These are phyloP conservation scores for Amaurobius ferox DNA, from an alignment of 2,888 invertebrate genomes.

Conservation along the genomic window DNA sequence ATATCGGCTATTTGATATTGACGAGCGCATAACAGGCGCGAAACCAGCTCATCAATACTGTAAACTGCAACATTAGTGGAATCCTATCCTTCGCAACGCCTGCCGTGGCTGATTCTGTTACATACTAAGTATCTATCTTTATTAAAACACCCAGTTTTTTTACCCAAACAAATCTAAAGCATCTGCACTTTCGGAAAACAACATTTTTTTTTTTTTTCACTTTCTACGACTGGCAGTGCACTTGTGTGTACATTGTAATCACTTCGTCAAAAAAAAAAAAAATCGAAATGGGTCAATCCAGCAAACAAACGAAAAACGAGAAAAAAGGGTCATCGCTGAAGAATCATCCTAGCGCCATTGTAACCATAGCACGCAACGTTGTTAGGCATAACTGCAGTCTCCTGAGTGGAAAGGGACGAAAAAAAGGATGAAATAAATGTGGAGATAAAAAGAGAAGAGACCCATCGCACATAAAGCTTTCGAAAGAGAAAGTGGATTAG, in stretches of 20 bases:
- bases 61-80: too few relatives aligned
- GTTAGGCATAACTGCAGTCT: constrained; percentile 13
- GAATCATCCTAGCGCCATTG: constrained; percentile 33
- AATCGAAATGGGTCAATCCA: constrained; percentile 33
- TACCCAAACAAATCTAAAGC: too few relatives aligned
- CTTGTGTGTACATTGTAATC: constrained; percentile 47
- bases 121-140: too few relatives aligned
- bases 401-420: background rate
- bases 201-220: too few relatives aligned
- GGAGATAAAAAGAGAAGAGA: background rate
- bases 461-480: constrained; percentile 36
- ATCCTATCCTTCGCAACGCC: too few relatives aligned
- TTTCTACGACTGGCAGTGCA: constrained; percentile 24
- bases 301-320: constrained; percentile 28
- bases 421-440: background rate
- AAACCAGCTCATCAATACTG: too few relatives aligned
- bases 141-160: too few relatives aligned
- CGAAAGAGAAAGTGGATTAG: constrained; percentile 60
- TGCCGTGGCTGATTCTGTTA: too few relatives aligned
- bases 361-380: constrained; percentile 44
- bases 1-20: too few relatives aligned
- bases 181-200: too few relatives aligned
- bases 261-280: constrained; percentile 35
- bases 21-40: too few relatives aligned
- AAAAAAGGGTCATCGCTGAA: constrained; percentile 48